Evolutionary conservation across 2,888 invertebrate genomes (phyloP).

Genomic region (Imbricaverruca yamaguchii): DNA sequence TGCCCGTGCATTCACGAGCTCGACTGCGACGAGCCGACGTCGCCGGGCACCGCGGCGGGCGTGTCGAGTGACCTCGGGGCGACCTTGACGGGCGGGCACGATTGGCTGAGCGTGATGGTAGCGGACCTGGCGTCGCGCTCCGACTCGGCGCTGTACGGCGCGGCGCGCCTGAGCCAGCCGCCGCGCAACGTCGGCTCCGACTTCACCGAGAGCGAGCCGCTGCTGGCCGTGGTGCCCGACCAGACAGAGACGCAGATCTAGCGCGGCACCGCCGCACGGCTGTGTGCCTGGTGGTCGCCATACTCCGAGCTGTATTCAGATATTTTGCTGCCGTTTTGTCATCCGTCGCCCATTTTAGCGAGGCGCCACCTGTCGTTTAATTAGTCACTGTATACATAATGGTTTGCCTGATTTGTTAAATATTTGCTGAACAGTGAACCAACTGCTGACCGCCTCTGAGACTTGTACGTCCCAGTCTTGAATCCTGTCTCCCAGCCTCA

Average conservation of each 20-base stretch:
- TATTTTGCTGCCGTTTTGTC: too few relatives aligned
- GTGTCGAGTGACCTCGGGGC: neutral
- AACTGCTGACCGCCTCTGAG: too few relatives aligned
- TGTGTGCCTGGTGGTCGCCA: too few relatives aligned
- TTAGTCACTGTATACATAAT: too few relatives aligned
- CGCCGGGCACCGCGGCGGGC: neutral
- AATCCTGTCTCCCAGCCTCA: too few relatives aligned
- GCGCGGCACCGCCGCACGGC: too few relatives aligned
- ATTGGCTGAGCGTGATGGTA: neutral
- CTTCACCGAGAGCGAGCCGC: constrained; percentile 7
- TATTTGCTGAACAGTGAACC: too few relatives aligned
- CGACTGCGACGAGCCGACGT: constrained; percentile 8
- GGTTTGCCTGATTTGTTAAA: too few relatives aligned
- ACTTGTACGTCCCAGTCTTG: too few relatives aligned
- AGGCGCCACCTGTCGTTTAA: too few relatives aligned
- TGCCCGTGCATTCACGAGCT: constrained; percentile 23
- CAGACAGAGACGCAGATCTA: neutral
- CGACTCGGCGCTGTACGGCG: neutral
- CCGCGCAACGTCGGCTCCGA: neutral
- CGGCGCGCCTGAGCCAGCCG: neutral
- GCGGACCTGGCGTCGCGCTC: neutral
- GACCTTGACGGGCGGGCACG: neutral
- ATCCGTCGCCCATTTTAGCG: too few relatives aligned
- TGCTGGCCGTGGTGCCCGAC: neutral
- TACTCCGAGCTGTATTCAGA: too few relatives aligned